A percentile compares a stretch with the other conserved stretches of the same genome.
phyloP scores from a whole-genome alignment of 2,888 invertebrate species.

The Monochamus alternatus region DNA sequence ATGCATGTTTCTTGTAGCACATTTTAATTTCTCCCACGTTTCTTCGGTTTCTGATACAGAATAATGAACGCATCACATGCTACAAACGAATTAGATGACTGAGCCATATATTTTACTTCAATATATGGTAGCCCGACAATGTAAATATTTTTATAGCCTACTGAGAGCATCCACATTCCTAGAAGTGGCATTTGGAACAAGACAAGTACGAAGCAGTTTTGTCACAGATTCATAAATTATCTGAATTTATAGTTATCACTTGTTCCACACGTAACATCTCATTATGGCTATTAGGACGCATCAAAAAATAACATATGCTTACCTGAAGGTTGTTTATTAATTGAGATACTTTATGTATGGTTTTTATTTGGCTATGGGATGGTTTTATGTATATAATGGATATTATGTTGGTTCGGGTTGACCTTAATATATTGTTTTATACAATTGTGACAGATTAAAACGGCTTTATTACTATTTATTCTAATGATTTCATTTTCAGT shows the following conservation, averaged over 20 bases:
- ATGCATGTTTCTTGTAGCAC: no score
- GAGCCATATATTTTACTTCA: neutral
- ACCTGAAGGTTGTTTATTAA: constrained; percentile 34
- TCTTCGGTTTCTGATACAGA: neutral
- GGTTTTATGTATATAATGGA: no score
- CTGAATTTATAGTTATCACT: constrained; percentile 50
- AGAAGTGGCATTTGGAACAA: constrained; percentile 37
- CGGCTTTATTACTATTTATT: no score
- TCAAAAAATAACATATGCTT: constrained; percentile 38
- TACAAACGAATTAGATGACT: constrained; percentile 10
- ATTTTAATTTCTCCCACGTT: neutral
- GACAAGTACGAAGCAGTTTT: constrained; percentile 35
- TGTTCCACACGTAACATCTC: constrained; percentile 36
- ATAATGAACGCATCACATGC: neutral
- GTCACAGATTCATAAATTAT: constrained; percentile 51
- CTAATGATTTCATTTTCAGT: no score
- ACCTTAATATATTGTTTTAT: no score
- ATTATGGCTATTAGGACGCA: constrained; percentile 33
- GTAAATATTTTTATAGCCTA: constrained; percentile 29
- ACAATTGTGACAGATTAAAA: no score
- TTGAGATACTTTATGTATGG: constrained; percentile 33
- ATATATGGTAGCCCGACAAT: constrained; percentile 25
- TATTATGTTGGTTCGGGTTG: no score
- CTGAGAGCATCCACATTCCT: constrained; percentile 28
- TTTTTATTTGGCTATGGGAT: neutral